These are phyloP conservation scores for Oikopleura dioica DNA, from an alignment of 23 tunicate genomes.

Conservation along the genomic window DNA sequence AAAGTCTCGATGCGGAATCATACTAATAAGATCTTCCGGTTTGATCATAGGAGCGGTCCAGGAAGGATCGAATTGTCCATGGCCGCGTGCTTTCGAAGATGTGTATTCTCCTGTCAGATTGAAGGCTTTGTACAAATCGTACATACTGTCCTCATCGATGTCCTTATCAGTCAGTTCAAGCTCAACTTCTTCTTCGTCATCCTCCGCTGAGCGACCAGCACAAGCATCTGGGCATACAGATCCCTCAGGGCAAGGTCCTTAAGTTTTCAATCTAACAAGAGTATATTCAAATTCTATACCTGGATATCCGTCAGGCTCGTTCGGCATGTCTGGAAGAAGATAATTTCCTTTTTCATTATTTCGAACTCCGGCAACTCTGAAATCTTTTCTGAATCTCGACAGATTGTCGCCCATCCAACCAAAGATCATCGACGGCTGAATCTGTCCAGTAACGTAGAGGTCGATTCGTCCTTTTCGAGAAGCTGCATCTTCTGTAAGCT, in stretches of 20 bases:
- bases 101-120: too few relatives aligned
- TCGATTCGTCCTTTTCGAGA: not conserved
- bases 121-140: too few relatives aligned
- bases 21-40: not conserved
- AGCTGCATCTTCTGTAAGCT: not conserved
- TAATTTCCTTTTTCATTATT: not conserved
- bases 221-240: too few relatives aligned
- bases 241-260: too few relatives aligned
- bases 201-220: too few relatives aligned
- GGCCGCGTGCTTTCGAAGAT: too few relatives aligned
- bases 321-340: not conserved
- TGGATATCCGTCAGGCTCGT: not conserved
- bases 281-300: too few relatives aligned
- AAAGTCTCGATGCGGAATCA: too few relatives aligned
- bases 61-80: not conserved
- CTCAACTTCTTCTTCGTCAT: too few relatives aligned
- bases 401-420: slow-evolving; percentile 6
- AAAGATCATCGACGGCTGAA: not conserved
- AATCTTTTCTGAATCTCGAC: not conserved
- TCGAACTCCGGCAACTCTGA: slow-evolving; percentile 4
- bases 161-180: too few relatives aligned
- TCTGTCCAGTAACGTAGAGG: not conserved
- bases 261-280: too few relatives aligned
- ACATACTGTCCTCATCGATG: too few relatives aligned
- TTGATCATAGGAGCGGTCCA: not conserved